Base-by-base conservation (phyloP, 2,797 vertebrate species). In the Paramormyrops hopkinsi region DNA sequence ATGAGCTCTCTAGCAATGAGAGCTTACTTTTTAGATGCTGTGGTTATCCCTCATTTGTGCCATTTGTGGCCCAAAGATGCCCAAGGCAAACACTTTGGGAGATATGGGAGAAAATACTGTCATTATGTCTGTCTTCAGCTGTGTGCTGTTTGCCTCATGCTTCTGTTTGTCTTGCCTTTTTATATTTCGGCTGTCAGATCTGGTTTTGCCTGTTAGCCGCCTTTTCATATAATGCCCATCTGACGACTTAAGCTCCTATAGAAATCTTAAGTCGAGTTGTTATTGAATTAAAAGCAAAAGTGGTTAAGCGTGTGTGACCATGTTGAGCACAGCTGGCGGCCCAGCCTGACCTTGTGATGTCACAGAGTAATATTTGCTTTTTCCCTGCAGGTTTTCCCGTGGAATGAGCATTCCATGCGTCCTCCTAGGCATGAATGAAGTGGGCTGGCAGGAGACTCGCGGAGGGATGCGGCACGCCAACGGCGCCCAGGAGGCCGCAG, bases 391-490 rank as follows among this genome's bases (percentile, higher is more conserved):
- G 93, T 95, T 96, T 95, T 93, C 93, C 25, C 90, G 92, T 96
- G 95, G 94, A 96, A 95, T 97, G 96, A 96, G 94, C 92, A 92
- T 97, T 96, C 95, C 93, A 91, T 96, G 95, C 95, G 95, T 95
- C 93, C 94, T 97, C 93, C 93, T 96, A 94, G 95, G 96, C 93
- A 95, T 95, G 96, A 96, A 94, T 96, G 96, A 97, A 94, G 95
- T 95, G 95, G 93, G 93, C 93, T 97, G 96, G 96, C 95, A 96
- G 95, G 96, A 97, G 94, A 94, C 94, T 44, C 94, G 96, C 94
- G 95, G 93, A 91, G 93, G 94, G 93, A 95, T 96, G 95, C 95
- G 96, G 96, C 95, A 92, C 92, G 92, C 93, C 90, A 95, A 93
- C 88, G 91, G 94, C 91, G 95, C 93, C 94, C 95, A 94, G 93